Conservation (phyloP, 2,797 vertebrate species). For the Intellagama lesueurii region DNA sequence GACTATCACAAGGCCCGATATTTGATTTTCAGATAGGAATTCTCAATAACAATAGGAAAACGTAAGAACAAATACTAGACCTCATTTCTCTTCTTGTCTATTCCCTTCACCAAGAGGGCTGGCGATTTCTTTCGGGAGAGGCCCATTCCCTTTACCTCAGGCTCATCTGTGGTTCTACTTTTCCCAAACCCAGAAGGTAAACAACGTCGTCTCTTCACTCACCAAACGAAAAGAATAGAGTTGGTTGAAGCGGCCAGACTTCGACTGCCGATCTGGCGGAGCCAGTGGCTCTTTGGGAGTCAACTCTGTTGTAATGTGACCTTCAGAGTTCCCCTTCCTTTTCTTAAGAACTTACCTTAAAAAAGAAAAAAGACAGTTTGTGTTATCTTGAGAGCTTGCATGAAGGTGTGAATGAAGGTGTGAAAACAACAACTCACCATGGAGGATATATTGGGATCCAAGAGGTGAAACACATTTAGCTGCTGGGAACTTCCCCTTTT, state of each 20-base stretch:
- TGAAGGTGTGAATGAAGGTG: slow-evolving; percentile 27
- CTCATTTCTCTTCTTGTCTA: background rate
- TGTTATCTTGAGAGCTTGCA: background rate
- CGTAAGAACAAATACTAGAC: background rate
- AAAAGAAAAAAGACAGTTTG: background rate
- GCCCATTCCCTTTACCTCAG: background rate
- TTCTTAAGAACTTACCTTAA: background rate
- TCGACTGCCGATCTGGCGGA: background rate
- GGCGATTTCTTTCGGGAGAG: background rate
- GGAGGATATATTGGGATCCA: background rate
- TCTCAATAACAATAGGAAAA: background rate
- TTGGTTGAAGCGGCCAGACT: background rate
- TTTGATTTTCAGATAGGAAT: background rate
- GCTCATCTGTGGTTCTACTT: background rate
- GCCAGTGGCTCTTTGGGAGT: background rate
- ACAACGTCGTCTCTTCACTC: background rate
- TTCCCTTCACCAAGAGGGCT: background rate
- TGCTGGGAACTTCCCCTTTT: slow-evolving; percentile 10
- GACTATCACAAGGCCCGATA: too few relatives aligned
- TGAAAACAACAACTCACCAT: background rate
- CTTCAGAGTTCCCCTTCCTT: background rate
- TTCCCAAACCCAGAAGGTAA: background rate
- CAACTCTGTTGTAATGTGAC: background rate
- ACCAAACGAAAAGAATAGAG: background rate
- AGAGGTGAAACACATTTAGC: background rate